Conservation (phyloP, 2,888 invertebrate species). For the Melanotus villosus region DNA sequence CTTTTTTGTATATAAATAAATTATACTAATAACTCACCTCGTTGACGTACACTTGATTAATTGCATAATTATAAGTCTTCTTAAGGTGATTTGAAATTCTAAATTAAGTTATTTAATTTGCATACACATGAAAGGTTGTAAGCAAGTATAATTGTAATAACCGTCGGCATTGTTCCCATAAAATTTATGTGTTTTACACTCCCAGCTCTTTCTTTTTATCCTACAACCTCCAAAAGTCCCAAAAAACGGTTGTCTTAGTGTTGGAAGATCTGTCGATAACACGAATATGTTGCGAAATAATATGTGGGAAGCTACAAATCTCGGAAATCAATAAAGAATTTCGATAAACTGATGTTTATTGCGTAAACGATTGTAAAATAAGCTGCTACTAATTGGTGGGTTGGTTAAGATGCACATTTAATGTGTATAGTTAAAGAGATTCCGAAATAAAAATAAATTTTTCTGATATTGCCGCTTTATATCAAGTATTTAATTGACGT, state of each 20-base stretch:
- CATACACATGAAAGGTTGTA: not conserved
- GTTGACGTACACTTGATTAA: too few species aligned
- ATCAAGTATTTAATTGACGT: conserved; percentile 20
- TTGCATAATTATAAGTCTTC: too few species aligned
- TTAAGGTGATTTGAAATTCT: too few species aligned
- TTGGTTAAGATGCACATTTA: not conserved
- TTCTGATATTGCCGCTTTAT: conserved; percentile 7
- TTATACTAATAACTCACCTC: too few species aligned
- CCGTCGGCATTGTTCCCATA: not conserved
- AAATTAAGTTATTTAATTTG: too few species aligned
- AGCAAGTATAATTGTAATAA: not conserved
- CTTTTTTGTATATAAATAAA: too few species aligned
- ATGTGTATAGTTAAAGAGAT: not conserved
- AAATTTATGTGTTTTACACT: conserved; percentile 14
- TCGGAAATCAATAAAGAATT: conserved; percentile 3
- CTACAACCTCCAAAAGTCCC: not conserved
- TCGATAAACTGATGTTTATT: not conserved
- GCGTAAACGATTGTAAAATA: not conserved
- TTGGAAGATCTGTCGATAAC: conserved; percentile 10
- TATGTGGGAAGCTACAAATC: not conserved
- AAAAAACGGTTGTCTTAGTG: not conserved
- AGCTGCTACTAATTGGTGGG: conserved; percentile 6
- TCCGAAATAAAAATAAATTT: conserved; percentile 18
- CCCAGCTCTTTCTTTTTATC: conserved; percentile 8
- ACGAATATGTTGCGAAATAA: conserved; percentile 8